These are phyloP conservation scores for Limnephilus auricula DNA, from an alignment of 2,888 invertebrate species.

Conservation along the genomic window DNA sequence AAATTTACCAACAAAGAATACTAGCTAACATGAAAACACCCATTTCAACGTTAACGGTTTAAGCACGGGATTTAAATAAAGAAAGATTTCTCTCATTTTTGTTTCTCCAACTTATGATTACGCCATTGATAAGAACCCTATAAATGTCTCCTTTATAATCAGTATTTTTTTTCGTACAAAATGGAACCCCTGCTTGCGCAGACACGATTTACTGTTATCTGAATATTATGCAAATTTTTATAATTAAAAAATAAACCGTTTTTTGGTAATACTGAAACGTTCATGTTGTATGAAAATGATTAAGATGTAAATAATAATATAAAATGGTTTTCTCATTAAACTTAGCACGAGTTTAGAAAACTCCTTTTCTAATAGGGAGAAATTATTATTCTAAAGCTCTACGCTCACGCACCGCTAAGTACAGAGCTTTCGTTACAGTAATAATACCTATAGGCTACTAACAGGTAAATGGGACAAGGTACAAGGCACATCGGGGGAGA, in stretches of 20 bases:
- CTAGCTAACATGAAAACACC: too few relatives aligned
- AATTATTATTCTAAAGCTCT: conserved; percentile 23
- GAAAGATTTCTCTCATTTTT: neutral
- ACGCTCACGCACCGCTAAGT: conserved; percentile 36
- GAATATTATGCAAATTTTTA: neutral
- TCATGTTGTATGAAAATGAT: neutral
- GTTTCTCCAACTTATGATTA: neutral
- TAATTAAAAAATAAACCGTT: neutral
- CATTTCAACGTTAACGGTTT: neutral
- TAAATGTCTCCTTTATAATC: neutral
- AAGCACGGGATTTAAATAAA: neutral
- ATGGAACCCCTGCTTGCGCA: neutral
- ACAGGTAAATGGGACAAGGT: neutral
- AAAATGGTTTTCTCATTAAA: neutral
- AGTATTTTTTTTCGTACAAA: neutral
- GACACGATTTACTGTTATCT: neutral
- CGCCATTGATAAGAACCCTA: neutral
- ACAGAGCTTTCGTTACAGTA: conserved; percentile 31
- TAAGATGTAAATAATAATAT: neutral
- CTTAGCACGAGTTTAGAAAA: neutral
- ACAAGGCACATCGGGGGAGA: neutral
- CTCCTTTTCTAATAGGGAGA: neutral
- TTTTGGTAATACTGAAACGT: neutral
- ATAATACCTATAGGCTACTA: neutral
- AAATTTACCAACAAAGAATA: too few relatives aligned